Conservation (phyloP, 2,797 vertebrate species). For the Melanogrammus aeglefinus region DNA sequence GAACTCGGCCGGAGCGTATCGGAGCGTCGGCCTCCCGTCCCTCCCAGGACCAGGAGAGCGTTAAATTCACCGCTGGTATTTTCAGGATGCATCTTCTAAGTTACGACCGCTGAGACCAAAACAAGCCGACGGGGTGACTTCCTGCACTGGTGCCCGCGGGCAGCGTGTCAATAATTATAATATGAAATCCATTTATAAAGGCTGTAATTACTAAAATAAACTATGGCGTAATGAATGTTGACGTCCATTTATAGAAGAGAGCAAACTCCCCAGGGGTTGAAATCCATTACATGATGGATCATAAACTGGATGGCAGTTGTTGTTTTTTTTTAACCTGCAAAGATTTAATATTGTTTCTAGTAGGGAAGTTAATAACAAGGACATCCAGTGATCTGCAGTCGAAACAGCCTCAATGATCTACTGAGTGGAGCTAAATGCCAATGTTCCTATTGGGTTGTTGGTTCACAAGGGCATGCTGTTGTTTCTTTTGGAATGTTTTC, state of each 20-base stretch:
- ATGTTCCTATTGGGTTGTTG: neutral
- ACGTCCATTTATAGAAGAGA: neutral
- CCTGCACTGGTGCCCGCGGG: neutral
- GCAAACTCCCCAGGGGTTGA: neutral
- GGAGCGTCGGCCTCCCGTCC: neutral
- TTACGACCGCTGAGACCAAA: neutral
- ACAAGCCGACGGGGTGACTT: neutral
- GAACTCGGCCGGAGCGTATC: no score
- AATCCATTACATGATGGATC: neutral
- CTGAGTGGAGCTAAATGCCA: neutral
- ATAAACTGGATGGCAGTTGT: neutral
- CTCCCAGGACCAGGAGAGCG: neutral
- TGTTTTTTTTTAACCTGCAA: neutral
- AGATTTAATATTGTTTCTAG: neutral
- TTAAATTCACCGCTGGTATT: neutral
- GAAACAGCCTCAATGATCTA: neutral
- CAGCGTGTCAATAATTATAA: neutral
- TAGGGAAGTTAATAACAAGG: neutral
- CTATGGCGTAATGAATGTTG: constrained; percentile 3
- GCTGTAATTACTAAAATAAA: constrained; percentile 3
- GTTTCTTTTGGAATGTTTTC: neutral
- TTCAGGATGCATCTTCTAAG: neutral
- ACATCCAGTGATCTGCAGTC: neutral
- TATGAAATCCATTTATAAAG: neutral
- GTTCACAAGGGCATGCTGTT: neutral